Base-by-base conservation (phyloP, 2,113 vertebrate genomes). In the Larimichthys crocea region DNA sequence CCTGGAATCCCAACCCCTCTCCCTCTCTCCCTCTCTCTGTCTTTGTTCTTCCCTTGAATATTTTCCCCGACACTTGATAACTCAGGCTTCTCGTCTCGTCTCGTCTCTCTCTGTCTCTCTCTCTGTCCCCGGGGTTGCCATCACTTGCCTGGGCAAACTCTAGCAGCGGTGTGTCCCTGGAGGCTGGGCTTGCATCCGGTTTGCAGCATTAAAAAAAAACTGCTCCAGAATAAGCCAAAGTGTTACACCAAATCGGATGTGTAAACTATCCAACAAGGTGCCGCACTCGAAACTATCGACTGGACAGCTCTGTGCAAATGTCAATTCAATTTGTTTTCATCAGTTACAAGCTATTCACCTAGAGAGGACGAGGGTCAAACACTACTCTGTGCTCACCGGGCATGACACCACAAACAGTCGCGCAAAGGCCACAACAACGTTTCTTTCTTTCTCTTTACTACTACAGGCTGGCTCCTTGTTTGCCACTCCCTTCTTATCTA, bases 401-500 rank as follows among this genome's bases (percentile, higher is more conserved):
- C 50, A 62, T 46, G 60, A 75, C 42, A 62, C 60, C 29, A 46
- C 48, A 9, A 53, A 49, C 16, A 59, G 62, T 35, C 35, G 31
- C 31, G 60, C 15, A 26, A 29, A 50, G 65, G 81, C 81, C 48
- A 55, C 44, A 69, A 53, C 64, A 83, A 53, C 74, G 79, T 29
- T 62, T 35, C 35, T 29, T 62, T 35, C 35, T 35, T 5, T 74
- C 72, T 79, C 46, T 81, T 35, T 35, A 8, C 35, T 76, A 81
- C 79, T 50, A 70, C n/a, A 57, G 49, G 1, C 69, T 12, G 72
- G 57, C 56, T 79, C 35, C 17, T 31, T 44, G 65, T 73, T 42
- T 15, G 69, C 76, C 90, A 70, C 87, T 90, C 86, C 88, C 76
- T 78, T 59, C 76, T 88, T 88, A 91, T 93, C 93, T 84, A 75